Evolutionary conservation across 2,113 vertebrate species (phyloP).

Genomic region (Anhinga rufa): DNA sequence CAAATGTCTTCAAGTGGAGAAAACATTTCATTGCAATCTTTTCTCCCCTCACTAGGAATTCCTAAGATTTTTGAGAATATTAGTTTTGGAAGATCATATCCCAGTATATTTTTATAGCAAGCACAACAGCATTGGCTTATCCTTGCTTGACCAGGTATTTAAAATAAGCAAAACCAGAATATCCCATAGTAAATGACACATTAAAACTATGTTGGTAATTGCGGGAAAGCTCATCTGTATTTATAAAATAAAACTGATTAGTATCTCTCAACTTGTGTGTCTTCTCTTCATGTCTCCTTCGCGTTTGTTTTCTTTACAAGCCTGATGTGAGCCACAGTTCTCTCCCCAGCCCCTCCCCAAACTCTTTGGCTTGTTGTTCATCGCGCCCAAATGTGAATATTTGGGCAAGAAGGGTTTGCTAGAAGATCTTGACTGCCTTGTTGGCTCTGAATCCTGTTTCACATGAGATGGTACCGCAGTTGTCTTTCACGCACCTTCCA

Average conservation of each 20-base stretch:
- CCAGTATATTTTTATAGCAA: conserved; percentile 68
- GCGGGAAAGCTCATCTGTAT: conserved; percentile 69
- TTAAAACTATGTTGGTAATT: conserved; percentile 62
- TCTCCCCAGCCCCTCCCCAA: background rate
- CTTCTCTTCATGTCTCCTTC: conserved; percentile 35
- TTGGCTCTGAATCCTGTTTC: background rate
- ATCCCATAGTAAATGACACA: conserved; percentile 55
- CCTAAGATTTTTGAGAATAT: conserved; percentile 55
- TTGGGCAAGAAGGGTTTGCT: background rate
- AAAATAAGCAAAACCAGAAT: conserved; percentile 55
- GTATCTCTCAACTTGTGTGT: conserved; percentile 61
- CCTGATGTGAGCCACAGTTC: background rate
- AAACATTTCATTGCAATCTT: conserved; percentile 42
- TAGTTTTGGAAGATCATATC: conserved; percentile 65
- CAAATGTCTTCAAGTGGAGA: conserved; percentile 40
- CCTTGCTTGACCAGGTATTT: conserved; percentile 64
- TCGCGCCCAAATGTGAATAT: background rate
- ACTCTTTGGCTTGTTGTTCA: background rate
- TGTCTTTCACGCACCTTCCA: background rate
- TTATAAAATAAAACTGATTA: conserved; percentile 75
- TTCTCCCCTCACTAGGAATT: conserved; percentile 42
- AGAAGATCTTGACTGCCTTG: background rate
- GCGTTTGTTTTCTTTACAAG: background rate
- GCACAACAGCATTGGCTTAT: conserved; percentile 62
- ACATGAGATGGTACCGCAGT: background rate